Evolutionary conservation across 2,113 vertebrate species (phyloP).

Genomic region (Asarcornis scutulata): DNA sequence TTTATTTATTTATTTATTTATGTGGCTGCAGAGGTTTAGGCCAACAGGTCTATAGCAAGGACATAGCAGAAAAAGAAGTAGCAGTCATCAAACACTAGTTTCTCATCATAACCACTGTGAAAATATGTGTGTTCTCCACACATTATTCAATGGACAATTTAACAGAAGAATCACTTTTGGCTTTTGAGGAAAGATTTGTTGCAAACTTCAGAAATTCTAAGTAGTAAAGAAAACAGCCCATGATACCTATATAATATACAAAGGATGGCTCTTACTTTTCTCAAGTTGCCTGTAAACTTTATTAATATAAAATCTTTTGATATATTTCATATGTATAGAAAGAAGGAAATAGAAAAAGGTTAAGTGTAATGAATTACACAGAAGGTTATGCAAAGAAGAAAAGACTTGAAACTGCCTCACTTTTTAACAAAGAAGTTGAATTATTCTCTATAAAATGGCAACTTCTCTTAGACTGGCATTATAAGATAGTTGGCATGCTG

Average conservation of each 20-base stretch:
- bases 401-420: neutral
- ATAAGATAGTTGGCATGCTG: neutral
- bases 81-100: neutral
- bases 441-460: neutral
- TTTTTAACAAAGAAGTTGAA: neutral
- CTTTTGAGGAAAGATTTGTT: neutral
- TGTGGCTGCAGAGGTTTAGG: neutral
- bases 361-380: neutral
- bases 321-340: neutral
- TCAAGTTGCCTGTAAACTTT: neutral
- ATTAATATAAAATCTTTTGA: neutral
- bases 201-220: neutral
- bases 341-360: neutral
- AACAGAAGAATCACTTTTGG: neutral
- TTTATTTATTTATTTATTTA: too few species aligned
- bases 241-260: neutral
- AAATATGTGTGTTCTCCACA: neutral
- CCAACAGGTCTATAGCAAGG: neutral
- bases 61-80: neutral
- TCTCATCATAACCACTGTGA: neutral
- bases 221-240: neutral
- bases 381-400: neutral
- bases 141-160: neutral
- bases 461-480: neutral
- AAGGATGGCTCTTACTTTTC: neutral